Evolutionary conservation across 2,888 invertebrate genomes (phyloP).

Genomic region (Erynnis tages): DNA sequence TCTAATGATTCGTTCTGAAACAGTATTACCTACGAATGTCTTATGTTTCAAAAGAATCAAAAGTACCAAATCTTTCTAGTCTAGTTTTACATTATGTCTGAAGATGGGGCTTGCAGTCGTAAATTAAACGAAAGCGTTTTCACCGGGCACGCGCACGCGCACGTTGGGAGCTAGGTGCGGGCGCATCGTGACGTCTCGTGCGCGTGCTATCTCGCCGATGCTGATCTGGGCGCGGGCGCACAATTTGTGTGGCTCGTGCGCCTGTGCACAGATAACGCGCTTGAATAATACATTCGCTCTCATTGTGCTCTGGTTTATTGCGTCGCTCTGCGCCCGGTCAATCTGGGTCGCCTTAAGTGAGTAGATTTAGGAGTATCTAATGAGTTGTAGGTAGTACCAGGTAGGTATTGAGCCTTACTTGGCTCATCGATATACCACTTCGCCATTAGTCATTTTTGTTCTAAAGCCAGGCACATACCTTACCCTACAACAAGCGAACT

Average conservation of each 20-base stretch:
- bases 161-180: slow-evolving; percentile 25
- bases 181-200: slow-evolving; percentile 47
- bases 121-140: slow-evolving; percentile 28
- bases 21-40: too few relatives aligned
- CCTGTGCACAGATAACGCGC: slow-evolving; percentile 55
- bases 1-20: too few relatives aligned
- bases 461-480: too few relatives aligned
- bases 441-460: not conserved
- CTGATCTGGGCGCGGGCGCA: slow-evolving; percentile 52
- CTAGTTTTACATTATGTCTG: too few relatives aligned
- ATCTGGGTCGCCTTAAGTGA: slow-evolving; percentile 28
- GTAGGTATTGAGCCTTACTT: not conserved
- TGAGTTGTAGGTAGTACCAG: slow-evolving; percentile 10
- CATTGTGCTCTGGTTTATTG: slow-evolving; percentile 57
- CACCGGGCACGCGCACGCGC: slow-evolving; percentile 21
- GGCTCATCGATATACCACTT: not conserved
- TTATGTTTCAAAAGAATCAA: too few relatives aligned
- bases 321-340: slow-evolving; percentile 26
- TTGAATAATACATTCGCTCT: slow-evolving; percentile 66
- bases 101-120: not conserved
- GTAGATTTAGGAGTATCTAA: slow-evolving; percentile 25
- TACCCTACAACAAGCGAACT: too few relatives aligned
- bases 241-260: slow-evolving; percentile 71
- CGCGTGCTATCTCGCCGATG: slow-evolving; percentile 46
- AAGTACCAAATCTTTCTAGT: too few relatives aligned